A percentile compares a stretch with the other conserved stretches of the same genome.
Conservation (phyloP, 2,113 vertebrate species). For the Grallaria varia region DNA sequence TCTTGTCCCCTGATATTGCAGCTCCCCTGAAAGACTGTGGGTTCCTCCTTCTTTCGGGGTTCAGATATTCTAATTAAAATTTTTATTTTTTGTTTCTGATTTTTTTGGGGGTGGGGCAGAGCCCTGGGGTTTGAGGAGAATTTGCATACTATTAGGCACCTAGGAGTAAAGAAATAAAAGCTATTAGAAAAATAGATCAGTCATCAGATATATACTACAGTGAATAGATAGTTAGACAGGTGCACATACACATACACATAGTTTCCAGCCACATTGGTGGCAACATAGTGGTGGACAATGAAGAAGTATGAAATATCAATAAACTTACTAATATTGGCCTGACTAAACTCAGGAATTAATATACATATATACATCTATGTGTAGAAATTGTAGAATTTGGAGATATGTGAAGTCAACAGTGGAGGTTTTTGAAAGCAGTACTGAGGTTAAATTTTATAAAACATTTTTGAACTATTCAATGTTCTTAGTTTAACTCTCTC, state of each 20-base stretch:
- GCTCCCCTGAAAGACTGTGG: neutral
- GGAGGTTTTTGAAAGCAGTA: neutral
- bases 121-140: accelerated
- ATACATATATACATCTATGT: neutral
- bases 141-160: neutral
- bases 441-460: neutral
- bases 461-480: neutral
- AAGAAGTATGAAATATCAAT: neutral
- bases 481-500: neutral
- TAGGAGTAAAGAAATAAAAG: neutral
- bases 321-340: neutral
- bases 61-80: neutral
- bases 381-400: neutral
- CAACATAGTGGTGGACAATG: neutral
- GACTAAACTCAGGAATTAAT: neutral
- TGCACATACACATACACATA: neutral
- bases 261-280: neutral
- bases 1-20: neutral
- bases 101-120: neutral
- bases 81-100: neutral
- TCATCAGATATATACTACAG: neutral
- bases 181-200: neutral
- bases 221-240: neutral
- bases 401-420: neutral
- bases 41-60: neutral